A percentile compares a stretch with the other conserved stretches of the same genome.
Evolutionary conservation across 2,113 vertebrate genomes (phyloP).

Genomic region (Dolichallabes microphthalmus): DNA sequence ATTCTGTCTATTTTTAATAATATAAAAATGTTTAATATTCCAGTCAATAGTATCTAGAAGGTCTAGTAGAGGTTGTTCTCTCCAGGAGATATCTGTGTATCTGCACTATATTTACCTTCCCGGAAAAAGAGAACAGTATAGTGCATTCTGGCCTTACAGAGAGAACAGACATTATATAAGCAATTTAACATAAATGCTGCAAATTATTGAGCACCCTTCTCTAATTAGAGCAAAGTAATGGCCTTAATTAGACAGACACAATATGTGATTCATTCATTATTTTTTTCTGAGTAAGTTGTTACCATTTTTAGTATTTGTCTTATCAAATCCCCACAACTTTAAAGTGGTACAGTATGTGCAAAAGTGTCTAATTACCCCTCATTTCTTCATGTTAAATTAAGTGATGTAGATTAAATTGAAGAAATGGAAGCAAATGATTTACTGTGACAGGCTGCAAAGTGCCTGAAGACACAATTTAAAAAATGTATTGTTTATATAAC

Average conservation of each 20-base stretch:
- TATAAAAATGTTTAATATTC: neutral
- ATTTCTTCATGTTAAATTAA: too few relatives aligned
- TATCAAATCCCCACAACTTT: neutral
- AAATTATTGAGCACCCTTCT: neutral
- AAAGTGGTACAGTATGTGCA: neutral
- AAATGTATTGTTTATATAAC: too few relatives aligned
- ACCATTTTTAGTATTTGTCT: neutral
- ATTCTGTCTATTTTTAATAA: neutral
- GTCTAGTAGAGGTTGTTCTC: neutral
- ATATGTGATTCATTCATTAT: neutral
- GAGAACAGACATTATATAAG: neutral
- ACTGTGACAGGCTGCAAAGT: too few relatives aligned
- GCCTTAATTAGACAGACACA: neutral
- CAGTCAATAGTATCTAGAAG: neutral
- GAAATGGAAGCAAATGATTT: too few relatives aligned
- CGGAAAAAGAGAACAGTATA: neutral
- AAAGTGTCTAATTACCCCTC: too few relatives aligned
- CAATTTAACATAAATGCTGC: neutral
- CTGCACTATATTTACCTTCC: neutral
- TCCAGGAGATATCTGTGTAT: neutral
- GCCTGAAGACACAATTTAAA: too few relatives aligned
- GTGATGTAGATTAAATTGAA: too few relatives aligned
- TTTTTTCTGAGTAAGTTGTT: neutral
- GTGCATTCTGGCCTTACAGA: neutral
- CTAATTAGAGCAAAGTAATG: neutral